Evolutionary conservation across 2,113 vertebrate genomes (phyloP).

Genomic region (Protomyctophum bolini): DNA sequence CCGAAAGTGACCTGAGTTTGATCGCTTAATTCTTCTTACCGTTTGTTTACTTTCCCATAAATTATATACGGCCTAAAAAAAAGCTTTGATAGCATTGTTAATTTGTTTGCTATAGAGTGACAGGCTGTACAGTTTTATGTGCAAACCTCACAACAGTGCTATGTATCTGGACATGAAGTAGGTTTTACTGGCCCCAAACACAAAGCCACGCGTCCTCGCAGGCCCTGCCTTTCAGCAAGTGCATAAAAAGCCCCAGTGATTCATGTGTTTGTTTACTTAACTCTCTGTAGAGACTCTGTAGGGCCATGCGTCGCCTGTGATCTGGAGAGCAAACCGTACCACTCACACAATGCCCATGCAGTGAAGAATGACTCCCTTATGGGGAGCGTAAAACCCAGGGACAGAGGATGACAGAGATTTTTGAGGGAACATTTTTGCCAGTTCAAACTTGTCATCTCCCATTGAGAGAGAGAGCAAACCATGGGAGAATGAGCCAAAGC

Average conservation of each 20-base stretch:
- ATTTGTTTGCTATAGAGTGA: constrained; percentile 25
- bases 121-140: constrained; percentile 23
- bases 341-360: constrained; percentile 18
- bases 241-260: constrained; percentile 40
- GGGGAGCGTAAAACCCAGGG: constrained; percentile 36
- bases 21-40: no score
- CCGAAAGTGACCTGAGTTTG: no score
- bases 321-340: constrained; percentile 35
- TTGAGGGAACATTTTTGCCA: constrained; percentile 30
- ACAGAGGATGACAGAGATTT: constrained; percentile 29
- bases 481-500: constrained; percentile 11
- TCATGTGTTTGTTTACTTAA: constrained; percentile 10
- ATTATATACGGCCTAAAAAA: constrained; percentile 14
- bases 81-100: constrained; percentile 12
- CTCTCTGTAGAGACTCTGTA: neutral
- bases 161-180: constrained; percentile 7
- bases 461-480: constrained; percentile 2
- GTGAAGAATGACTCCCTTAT: constrained; percentile 41
- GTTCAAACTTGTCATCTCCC: constrained; percentile 18
- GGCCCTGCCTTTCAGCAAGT: constrained; percentile 14
- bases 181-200: constrained; percentile 32
- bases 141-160: constrained; percentile 6
- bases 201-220: constrained; percentile 17
- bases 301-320: constrained; percentile 12
- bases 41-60: neutral